phyloP scores from a whole-genome alignment of 1,140 invertebrate species.

The Drosophila saltans region DNA sequence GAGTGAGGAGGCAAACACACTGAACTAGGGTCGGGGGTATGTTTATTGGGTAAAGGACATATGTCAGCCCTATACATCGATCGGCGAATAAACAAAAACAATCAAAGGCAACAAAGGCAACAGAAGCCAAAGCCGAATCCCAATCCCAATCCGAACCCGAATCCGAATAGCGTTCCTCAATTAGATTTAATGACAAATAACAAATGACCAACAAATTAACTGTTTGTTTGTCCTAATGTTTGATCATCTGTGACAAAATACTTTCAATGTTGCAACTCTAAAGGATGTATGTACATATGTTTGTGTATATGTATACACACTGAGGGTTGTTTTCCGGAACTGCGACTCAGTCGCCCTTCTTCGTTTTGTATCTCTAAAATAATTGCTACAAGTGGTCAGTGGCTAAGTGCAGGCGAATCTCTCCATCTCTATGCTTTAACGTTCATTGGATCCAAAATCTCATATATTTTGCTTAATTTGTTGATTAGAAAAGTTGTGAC shows the following conservation, averaged over 20 bases:
- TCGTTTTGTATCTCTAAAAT: neutral
- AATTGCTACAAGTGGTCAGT: conserved; percentile 2
- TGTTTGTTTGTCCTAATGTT: conserved; percentile 70
- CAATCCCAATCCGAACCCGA: conserved; percentile 18
- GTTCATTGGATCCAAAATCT: too few species aligned
- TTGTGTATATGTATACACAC: neutral
- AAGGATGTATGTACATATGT: conserved; percentile 19
- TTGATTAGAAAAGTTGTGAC: too few species aligned
- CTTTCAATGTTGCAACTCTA: conserved; percentile 28
- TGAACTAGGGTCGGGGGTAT: conserved; percentile 4
- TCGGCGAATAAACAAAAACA: conserved; percentile 57
- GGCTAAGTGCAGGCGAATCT: neutral
- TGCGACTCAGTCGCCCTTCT: neutral
- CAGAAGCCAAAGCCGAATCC: conserved; percentile 17
- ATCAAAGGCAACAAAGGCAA: conserved; percentile 36
- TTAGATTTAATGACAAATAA: conserved; percentile 75
- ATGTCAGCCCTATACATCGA: conserved; percentile 66
- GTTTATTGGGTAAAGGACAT: conserved; percentile 53
- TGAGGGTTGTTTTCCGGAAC: conserved; percentile 5
- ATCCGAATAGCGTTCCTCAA: conserved; percentile 48
- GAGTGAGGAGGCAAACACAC: neutral
- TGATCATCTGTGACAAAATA: conserved; percentile 78
- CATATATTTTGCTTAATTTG: too few species aligned
- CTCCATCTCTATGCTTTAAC: neutral
- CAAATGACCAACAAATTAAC: conserved; percentile 80